Evolutionary conservation across 2,113 vertebrate species (phyloP), one percentile per base, ranked within the genome.

Genomic region (Anguilla japonica): DNA sequence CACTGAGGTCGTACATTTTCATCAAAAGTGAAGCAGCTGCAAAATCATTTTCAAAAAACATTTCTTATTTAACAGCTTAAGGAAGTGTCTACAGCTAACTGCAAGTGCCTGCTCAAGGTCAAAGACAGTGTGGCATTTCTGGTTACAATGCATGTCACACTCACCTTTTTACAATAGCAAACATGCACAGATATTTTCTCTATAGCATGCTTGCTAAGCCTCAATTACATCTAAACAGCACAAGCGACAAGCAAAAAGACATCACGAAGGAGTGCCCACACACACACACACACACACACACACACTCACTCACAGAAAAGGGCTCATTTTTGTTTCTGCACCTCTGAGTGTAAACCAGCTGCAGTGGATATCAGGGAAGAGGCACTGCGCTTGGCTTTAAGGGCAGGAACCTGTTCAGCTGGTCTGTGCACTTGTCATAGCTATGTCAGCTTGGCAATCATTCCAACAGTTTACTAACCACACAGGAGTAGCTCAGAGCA

Each of bases 391-490:
- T 75, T 71, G 50, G 63, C 60, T 83, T 53, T 22, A 46, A 46
- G 53, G 50, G 22, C 46, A 85, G 83, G 79, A 90, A 89, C 89
- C 82, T 41, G 90, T 86, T 39, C 3, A 84, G 81, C 90, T 87
- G 83, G 90, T 91, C 81, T 82, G 88, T 67, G 81, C 53, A 34
- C 53, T 82, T 29, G 39, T 29, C 50, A n/a, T 63, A 84, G 63
- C 7, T 11, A 56, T 79, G 34, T 79, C n/a, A 79, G 41, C 43
- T 85, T 79, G 84, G 84, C 43, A 79, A 79, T 56, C 75, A 43
- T n/a, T 46, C 40, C 80, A 43, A 26, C 29, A 39, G 7, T 85
- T 85, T 78, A 78, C 63, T n/a, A 85, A 85, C 83, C 83, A 84
- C 40, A 78, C 41, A 75, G 71, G 71, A 1, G 5, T n/a, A 9